Base-by-base conservation (phyloP, 2,797 vertebrate genomes). In the Pseudochirops cupreus region DNA sequence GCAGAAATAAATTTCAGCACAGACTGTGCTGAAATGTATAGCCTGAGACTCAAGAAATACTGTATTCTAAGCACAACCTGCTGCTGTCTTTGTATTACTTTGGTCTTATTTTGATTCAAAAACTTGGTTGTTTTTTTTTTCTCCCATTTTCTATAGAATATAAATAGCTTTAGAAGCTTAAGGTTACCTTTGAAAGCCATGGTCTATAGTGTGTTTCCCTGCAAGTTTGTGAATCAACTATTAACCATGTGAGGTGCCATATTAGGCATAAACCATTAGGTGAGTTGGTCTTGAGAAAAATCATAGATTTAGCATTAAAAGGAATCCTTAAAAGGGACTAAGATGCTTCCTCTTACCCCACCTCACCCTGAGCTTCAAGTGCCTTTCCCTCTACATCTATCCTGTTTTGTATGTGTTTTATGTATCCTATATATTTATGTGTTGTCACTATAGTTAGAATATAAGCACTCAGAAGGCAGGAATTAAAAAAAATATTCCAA, bases 31-130 rank as follows among this genome's bases (percentile, higher is more conserved):
- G 28, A 95, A 98, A 91, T 62, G 0, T 0, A 94, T 24, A 93
- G 18, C 3, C 89, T 21, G 28, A 56, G 91, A 55, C 93, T 92
- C 5, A 95, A 96, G 94, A 93, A 97, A 56, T 0, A 93, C 31
- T 95, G 13, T 3, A 46, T 95, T 94, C 93, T 93, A 55, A 97
- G 67, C 46, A 9, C 5, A 97, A 26, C 0, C 0, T 1, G 33
- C 46, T 59, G 12, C 16, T 95, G 57, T 92, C 59, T 89, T 95
- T 39, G n/a, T 55, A 59, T 58, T 53, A 39, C 90, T 54, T 92
- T 97, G 92, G 55, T n/a, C 58, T 97, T 56, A 52, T 26, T 97
- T 96, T 96, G 91, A 94, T 96, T 94, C 96, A 82, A 96, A 96
- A 95, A 90, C 57, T 5, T 94, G 21, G 1, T 10, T 54, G 10